A percentile compares a stretch with the other conserved stretches of the same genome.
phyloP scores from a whole-genome alignment of 1,140 invertebrate species.

The Drosophila sp. region DNA sequence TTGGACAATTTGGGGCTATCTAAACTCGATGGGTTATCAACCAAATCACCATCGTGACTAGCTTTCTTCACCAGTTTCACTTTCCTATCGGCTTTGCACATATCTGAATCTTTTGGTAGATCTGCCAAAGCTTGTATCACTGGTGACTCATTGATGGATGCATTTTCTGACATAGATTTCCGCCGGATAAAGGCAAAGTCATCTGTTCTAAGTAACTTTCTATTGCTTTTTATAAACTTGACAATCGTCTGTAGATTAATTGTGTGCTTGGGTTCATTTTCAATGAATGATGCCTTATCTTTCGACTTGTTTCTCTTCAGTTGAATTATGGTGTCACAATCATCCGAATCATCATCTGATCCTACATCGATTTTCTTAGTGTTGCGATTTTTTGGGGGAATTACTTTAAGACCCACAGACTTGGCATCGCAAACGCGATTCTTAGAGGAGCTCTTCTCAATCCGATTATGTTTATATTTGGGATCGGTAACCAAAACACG shows the following conservation, averaged over 20 bases:
- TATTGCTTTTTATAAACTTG: conserved; percentile 64
- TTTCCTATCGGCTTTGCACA: conserved; percentile 51
- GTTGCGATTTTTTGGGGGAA: background rate
- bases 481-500: conserved; percentile 42
- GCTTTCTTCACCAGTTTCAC: conserved; percentile 57
- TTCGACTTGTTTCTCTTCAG: conserved; percentile 30
- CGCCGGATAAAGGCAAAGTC: conserved; percentile 63
- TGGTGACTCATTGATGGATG: conserved; percentile 36
- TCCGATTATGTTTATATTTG: conserved; percentile 55
- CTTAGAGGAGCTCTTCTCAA: conserved; percentile 70
- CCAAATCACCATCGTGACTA: conserved; percentile 10
- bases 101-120: conserved; percentile 41
- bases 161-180: conserved; percentile 50
- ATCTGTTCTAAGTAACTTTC: conserved; percentile 57
- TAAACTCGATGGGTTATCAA: conserved; percentile 2
- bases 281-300: conserved; percentile 7
- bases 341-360: conserved; percentile 3
- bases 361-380: background rate
- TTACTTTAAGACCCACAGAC: conserved; percentile 19
- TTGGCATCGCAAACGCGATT: conserved; percentile 50
- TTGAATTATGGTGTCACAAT: conserved; percentile 38
- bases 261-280: conserved; percentile 39
- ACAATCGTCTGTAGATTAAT: conserved; percentile 66
- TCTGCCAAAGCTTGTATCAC: conserved; percentile 36
- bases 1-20: conserved; percentile 9